phyloP scores from a whole-genome alignment of 1,140 invertebrate species.

The Camponotus vicinus region DNA sequence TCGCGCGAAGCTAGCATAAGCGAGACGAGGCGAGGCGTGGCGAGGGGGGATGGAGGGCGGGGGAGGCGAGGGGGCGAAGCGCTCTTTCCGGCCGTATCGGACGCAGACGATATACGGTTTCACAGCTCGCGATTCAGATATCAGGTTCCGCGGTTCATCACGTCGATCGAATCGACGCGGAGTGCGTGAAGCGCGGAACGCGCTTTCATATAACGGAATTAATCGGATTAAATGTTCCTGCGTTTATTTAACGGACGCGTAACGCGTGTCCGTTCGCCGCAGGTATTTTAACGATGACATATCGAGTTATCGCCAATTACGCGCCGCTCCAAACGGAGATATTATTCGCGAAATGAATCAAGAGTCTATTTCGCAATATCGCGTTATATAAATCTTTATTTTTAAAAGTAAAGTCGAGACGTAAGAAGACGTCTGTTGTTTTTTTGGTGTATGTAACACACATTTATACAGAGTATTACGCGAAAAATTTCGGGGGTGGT shows the following conservation, averaged over 20 bases:
- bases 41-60: background rate
- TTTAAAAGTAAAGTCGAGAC: background rate
- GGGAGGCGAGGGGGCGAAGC: background rate
- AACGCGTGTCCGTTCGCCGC: too few relatives aligned
- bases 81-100: slow-evolving; percentile 26
- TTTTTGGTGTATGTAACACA: too few relatives aligned
- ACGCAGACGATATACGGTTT: slow-evolving; percentile 53
- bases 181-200: background rate
- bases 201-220: background rate
- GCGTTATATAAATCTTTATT: background rate
- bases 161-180: slow-evolving; percentile 20
- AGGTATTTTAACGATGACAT: background rate
- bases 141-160: slow-evolving; percentile 55
- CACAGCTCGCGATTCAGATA: slow-evolving; percentile 53
- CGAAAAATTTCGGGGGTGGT: too few relatives aligned
- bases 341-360: background rate
- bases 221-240: too few relatives aligned
- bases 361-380: background rate
- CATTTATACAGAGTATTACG: too few relatives aligned
- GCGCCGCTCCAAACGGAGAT: background rate
- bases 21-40: too few relatives aligned
- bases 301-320: slow-evolving; percentile 3
- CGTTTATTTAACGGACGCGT: too few relatives aligned
- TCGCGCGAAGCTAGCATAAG: background rate
- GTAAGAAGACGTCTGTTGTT: too few relatives aligned